Evolutionary conservation across 2,888 invertebrate species (phyloP).

Genomic region (Chirona hameri): DNA sequence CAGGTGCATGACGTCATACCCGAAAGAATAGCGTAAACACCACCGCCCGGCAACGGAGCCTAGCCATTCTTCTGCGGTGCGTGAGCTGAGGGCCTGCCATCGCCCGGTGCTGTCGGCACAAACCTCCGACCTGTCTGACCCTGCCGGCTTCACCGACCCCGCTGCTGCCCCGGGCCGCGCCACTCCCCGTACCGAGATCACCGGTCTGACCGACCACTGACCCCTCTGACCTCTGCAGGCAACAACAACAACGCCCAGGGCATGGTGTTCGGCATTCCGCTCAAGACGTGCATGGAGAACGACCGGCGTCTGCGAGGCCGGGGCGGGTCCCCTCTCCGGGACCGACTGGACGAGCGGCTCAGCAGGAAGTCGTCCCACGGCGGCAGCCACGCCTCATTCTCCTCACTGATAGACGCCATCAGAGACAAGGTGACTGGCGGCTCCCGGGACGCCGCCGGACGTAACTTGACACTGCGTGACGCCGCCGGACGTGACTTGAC

Average conservation of each 20-base stretch:
- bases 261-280: conserved; percentile 77
- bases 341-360: conserved; percentile 37
- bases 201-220: too few species aligned
- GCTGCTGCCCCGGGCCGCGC: neutral
- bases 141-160: too few species aligned
- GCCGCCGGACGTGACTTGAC: too few species aligned
- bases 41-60: neutral
- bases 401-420: conserved; percentile 60
- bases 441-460: conserved; percentile 49
- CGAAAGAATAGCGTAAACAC: conserved; percentile 1
- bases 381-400: conserved; percentile 68
- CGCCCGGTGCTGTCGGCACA: neutral
- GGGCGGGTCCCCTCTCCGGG: conserved; percentile 38
- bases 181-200: neutral
- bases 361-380: conserved; percentile 47
- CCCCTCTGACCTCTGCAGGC: conserved; percentile 12
- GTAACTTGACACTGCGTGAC: too few species aligned
- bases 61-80: neutral
- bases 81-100: neutral
- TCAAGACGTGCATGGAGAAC: conserved; percentile 78
- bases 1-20: neutral
- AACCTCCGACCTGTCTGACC: neutral
- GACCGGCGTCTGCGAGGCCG: conserved; percentile 58
- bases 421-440: conserved; percentile 76
- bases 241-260: conserved; percentile 49